Conservation (phyloP, 2,888 invertebrate species). For the Limnephilus marmoratus region DNA sequence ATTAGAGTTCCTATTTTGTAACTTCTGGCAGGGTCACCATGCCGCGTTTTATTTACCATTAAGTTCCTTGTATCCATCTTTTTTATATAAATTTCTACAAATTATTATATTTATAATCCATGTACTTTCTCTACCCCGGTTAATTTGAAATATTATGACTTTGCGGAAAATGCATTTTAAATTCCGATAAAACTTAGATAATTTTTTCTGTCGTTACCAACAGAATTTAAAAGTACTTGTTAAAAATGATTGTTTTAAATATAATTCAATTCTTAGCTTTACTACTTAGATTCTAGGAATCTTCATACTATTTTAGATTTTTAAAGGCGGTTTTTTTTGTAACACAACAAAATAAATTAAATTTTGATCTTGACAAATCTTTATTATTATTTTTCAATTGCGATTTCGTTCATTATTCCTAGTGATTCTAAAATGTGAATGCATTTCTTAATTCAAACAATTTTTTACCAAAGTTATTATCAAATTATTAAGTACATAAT, state of each 20-base stretch:
- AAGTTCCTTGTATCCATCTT: background rate
- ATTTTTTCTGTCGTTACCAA: too few relatives aligned
- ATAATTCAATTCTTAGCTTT: background rate
- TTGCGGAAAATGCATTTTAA: background rate
- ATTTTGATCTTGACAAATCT: background rate
- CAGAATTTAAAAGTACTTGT: too few relatives aligned
- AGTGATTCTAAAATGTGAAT: background rate
- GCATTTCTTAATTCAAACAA: background rate
- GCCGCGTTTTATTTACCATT: too few relatives aligned
- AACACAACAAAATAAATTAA: background rate
- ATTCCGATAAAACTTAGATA: too few relatives aligned
- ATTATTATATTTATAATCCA: background rate
- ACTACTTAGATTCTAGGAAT: background rate
- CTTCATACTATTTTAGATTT: background rate
- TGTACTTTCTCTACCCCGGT: background rate
- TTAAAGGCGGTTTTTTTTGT: background rate
- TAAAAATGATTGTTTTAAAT: background rate
- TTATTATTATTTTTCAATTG: too few relatives aligned
- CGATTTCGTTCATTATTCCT: background rate
- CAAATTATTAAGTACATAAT: background rate
- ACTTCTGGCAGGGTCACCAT: too few relatives aligned
- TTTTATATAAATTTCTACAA: background rate
- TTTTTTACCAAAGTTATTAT: background rate
- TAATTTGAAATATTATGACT: background rate
- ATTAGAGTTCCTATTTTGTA: too few relatives aligned